Conservation (phyloP, 2,113 vertebrate species). For the Scophthalmus maximus region DNA sequence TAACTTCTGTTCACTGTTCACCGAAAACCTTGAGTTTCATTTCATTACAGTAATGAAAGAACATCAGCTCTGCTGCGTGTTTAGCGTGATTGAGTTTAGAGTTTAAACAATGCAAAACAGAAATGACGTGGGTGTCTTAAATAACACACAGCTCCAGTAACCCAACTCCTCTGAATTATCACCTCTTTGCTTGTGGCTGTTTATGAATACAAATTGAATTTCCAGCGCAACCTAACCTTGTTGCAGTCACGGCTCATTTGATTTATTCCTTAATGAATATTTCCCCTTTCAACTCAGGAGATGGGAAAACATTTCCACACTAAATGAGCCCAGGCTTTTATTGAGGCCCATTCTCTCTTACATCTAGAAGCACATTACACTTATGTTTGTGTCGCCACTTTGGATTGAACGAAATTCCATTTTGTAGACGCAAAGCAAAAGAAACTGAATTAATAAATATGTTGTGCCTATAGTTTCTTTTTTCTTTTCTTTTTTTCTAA, state of each 20-base stretch:
- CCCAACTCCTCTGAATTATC: slow-evolving; percentile 80
- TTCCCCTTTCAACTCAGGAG: slow-evolving; percentile 74
- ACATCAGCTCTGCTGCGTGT: slow-evolving; percentile 50
- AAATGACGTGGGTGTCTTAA: slow-evolving; percentile 72
- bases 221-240: slow-evolving; percentile 67
- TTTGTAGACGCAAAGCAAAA: slow-evolving; percentile 50
- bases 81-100: slow-evolving; percentile 70
- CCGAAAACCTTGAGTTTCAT: too few relatives aligned
- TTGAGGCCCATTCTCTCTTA: slow-evolving; percentile 60
- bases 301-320: slow-evolving; percentile 78
- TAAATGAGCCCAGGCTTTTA: slow-evolving; percentile 73
- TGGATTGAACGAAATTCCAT: slow-evolving; percentile 61
- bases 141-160: slow-evolving; percentile 78
- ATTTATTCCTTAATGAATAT: slow-evolving; percentile 83
- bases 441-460: slow-evolving; percentile 35
- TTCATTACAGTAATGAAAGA: slow-evolving; percentile 56
- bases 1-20: too few relatives aligned
- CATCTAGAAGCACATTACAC: slow-evolving; percentile 69
- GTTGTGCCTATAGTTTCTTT: slow-evolving; percentile 24
- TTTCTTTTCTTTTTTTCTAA: slow-evolving; percentile 32
- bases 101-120: slow-evolving; percentile 67
- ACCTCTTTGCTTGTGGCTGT: slow-evolving; percentile 77
- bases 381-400: slow-evolving; percentile 48
- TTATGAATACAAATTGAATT: slow-evolving; percentile 85
- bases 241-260: slow-evolving; percentile 83